Conservation (phyloP, 2,797 vertebrate genomes). For the Falco naumanni region DNA sequence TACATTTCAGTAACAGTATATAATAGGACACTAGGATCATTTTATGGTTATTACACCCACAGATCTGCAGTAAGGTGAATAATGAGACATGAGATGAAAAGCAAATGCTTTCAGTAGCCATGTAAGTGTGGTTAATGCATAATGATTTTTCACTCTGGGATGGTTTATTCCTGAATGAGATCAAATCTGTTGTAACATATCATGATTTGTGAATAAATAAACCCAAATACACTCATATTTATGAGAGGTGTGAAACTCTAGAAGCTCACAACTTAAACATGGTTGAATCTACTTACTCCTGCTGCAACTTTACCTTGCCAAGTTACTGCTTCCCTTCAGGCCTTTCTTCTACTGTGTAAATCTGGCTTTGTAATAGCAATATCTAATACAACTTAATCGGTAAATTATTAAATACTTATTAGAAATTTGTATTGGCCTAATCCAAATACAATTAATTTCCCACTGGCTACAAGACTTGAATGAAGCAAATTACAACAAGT, state of each 20-base stretch:
- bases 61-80: background rate
- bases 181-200: background rate
- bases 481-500: background rate
- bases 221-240: background rate
- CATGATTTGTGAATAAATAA: background rate
- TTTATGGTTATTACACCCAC: background rate
- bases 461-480: background rate
- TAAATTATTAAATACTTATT: background rate
- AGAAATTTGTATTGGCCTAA: background rate
- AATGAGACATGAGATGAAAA: background rate
- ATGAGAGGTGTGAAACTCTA: background rate
- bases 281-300: background rate
- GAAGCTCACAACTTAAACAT: background rate
- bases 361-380: background rate
- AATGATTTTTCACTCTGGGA: background rate
- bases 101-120: background rate
- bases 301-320: background rate
- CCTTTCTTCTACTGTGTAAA: background rate
- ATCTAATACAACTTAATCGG: background rate
- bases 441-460: background rate
- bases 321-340: background rate
- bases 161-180: background rate
- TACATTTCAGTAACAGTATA: background rate
- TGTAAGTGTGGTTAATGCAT: background rate
- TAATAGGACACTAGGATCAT: background rate